A percentile compares a stretch with the other conserved stretches of the same genome.
phyloP scores from a whole-genome alignment of 2,888 invertebrate genomes.

The Drosophila cyrtoloma region DNA sequence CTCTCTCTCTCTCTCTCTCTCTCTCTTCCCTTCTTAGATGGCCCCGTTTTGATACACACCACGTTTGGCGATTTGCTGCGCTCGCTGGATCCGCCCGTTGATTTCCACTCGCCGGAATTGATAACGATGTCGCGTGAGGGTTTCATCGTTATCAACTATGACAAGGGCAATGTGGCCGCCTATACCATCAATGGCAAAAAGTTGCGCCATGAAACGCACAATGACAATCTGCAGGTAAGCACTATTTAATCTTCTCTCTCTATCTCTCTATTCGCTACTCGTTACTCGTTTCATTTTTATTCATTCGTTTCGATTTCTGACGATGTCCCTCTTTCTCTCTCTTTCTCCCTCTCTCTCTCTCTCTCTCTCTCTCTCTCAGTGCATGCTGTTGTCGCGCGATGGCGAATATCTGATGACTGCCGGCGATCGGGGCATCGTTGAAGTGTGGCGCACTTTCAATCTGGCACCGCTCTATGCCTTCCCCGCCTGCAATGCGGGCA shows the following conservation, averaged over 20 bases:
- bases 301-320: background rate
- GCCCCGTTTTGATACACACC: constrained; percentile 98
- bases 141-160: constrained; percentile 97
- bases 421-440: constrained; percentile 98
- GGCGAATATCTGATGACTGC: constrained; percentile 99
- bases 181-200: constrained; percentile 97
- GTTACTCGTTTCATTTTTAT: background rate
- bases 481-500: constrained; percentile 98
- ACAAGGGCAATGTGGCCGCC: constrained; percentile 95
- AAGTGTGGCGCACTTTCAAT: constrained; percentile 99
- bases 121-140: constrained; percentile 98
- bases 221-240: constrained; percentile 96
- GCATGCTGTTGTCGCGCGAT: constrained; percentile 96
- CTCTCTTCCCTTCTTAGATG: constrained; percentile 87
- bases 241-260: background rate
- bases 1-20: background rate
- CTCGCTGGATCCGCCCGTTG: constrained; percentile 93
- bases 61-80: constrained; percentile 98
- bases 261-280: too few species aligned
- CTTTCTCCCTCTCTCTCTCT: background rate
- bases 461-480: constrained; percentile 98
- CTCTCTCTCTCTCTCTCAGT: constrained; percentile 86
- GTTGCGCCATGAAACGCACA: constrained; percentile 95
- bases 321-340: background rate
- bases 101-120: constrained; percentile 92